Base-by-base conservation (phyloP, 1,140 invertebrate species). In the Lucilia cuprina region DNA sequence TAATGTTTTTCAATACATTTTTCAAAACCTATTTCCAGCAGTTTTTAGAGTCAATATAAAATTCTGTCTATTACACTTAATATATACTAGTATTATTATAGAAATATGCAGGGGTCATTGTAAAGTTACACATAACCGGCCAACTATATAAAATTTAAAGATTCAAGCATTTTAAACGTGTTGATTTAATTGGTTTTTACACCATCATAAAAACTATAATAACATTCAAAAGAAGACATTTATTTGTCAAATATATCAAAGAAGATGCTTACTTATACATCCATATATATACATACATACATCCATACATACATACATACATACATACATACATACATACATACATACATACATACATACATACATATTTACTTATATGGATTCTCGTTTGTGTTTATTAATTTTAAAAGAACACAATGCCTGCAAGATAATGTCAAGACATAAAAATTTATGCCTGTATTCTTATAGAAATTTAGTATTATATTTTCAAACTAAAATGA, bases 151-250 rank as follows among this genome's bases (percentile, higher is more conserved):
- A 70, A 70, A 70, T 70, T 21, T 25, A 21, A 21, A 70, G 19
- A 47, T 19, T 21, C 19, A 14, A 47, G 77, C 77, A 49, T 21
- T 80, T 49, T 80, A n/a, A 80, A 80, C 41, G 77, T 80, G 77
- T 80, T 80, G 77, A 80, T 21, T 50, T 80, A 80, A 80, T 80
- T 80, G 77, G 77, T 80, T 80, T 80, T 80, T 49, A 80, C 65
- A 70, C 65, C n/a, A 19, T 70, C 65, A 70, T 21, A 70, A 21
- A 70, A 21, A 70, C 14, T 70, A 21, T 21, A 21, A 70, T 70
- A 70, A 70, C 65, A 70, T 70, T 70, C 55, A 70, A 70, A 70
- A 70, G n/a, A 70, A 21, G 65, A 70, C 65, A 70, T 70, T 70
- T 21, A 70, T 70, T n/a, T 70, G 65, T 70, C 65, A 70, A 70